Evolutionary conservation across 2,888 invertebrate species (phyloP).

Genomic region (Dascillus cervinus): DNA sequence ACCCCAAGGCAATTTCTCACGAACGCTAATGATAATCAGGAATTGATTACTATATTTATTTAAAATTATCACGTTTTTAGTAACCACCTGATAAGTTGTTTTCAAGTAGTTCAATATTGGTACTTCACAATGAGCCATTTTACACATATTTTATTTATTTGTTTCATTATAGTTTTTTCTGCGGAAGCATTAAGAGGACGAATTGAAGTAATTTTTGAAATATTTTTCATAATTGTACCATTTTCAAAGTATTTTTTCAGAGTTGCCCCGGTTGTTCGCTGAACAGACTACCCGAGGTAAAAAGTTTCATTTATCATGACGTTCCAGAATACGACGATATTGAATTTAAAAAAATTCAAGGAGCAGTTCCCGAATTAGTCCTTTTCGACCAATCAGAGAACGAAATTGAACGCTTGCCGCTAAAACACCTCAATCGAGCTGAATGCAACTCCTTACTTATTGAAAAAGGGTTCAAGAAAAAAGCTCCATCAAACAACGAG

Average conservation of each 20-base stretch:
- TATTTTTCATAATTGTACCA: neutral
- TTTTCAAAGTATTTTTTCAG: constrained; percentile 38
- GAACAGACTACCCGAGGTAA: constrained; percentile 58
- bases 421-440: constrained; percentile 50
- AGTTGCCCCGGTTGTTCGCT: constrained; percentile 63
- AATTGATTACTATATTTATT: too few relatives aligned
- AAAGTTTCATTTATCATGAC: constrained; percentile 59
- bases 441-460: constrained; percentile 60
- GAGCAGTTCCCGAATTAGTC: constrained; percentile 58
- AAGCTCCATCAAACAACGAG: too few relatives aligned
- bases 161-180: too few relatives aligned
- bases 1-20: too few relatives aligned
- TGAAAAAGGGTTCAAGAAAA: constrained; percentile 49
- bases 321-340: constrained; percentile 54
- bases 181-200: too few relatives aligned
- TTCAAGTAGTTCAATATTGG: too few relatives aligned
- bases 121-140: too few relatives aligned
- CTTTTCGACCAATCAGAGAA: constrained; percentile 49
- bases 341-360: constrained; percentile 58
- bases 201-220: neutral
- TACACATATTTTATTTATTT: too few relatives aligned
- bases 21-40: too few relatives aligned
- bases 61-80: too few relatives aligned
- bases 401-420: constrained; percentile 55
- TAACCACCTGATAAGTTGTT: too few relatives aligned